Conservation (phyloP, 2,888 invertebrate species). For the Hydrotaea diabolus region DNA sequence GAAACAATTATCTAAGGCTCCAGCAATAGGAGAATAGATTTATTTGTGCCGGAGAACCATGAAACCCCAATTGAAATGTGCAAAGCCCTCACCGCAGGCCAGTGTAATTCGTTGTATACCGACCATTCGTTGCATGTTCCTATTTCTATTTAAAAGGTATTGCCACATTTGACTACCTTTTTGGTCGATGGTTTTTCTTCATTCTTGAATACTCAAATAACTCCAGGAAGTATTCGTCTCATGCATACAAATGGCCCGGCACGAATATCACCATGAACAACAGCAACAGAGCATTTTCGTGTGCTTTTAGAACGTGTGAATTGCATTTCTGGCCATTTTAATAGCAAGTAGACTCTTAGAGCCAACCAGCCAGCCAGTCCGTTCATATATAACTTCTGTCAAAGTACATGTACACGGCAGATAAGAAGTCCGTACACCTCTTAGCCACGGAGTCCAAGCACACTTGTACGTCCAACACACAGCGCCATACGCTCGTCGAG, state of each 20-base stretch:
- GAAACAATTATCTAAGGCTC: too few relatives aligned
- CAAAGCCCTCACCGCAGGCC: too few relatives aligned
- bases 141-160: background rate
- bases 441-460: conserved; percentile 13
- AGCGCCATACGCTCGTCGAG: background rate
- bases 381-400: conserved; percentile 35
- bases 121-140: background rate
- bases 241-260: conserved; percentile 17
- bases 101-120: background rate
- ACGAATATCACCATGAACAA: background rate
- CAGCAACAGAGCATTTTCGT: conserved; percentile 25
- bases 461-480: background rate
- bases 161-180: background rate
- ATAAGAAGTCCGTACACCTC: conserved; percentile 38
- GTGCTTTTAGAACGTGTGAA: conserved; percentile 37
- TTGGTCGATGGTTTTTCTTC: background rate
- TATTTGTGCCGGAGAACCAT: too few relatives aligned
- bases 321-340: conserved; percentile 5
- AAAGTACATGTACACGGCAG: conserved; percentile 30
- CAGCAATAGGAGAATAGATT: too few relatives aligned
- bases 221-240: background rate
- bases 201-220: background rate
- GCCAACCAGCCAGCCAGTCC: conserved; percentile 7
- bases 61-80: too few relatives aligned
- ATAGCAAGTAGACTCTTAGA: conserved; percentile 10